A percentile compares a stretch with the other conserved stretches of the same genome.
Evolutionary conservation across 2,797 vertebrate species (phyloP).

Genomic region (Neomorphus geoffroyi): DNA sequence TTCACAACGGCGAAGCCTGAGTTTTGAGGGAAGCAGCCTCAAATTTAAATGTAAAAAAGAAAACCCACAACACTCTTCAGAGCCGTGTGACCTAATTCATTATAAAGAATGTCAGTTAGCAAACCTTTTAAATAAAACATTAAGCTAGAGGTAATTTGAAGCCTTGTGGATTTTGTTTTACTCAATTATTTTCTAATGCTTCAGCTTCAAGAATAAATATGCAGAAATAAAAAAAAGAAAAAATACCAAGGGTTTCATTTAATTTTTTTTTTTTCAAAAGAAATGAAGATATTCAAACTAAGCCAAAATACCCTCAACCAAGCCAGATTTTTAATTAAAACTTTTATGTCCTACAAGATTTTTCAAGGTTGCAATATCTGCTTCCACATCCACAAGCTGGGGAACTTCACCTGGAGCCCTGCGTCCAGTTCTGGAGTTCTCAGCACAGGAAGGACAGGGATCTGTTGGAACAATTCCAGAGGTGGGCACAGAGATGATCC

Average conservation of each 20-base stretch:
- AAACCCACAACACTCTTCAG: constrained; percentile 35
- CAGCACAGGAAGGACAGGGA: too few relatives aligned
- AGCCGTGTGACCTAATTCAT: constrained; percentile 61
- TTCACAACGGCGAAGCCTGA: background rate
- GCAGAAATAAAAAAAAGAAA: constrained; percentile 19
- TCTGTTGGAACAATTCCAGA: too few relatives aligned
- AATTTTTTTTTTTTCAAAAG: constrained; percentile 48
- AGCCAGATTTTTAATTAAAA: constrained; percentile 48
- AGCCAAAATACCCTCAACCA: constrained; percentile 35
- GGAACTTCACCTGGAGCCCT: too few relatives aligned
- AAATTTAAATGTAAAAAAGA: constrained; percentile 43
- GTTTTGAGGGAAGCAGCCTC: constrained; percentile 33
- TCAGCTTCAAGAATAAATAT: constrained; percentile 67
- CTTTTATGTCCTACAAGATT: constrained; percentile 27
- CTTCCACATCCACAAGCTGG: background rate
- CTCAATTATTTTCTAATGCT: constrained; percentile 71
- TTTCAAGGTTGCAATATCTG: constrained; percentile 48
- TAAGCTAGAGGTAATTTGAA: constrained; percentile 69
- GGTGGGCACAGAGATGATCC: too few relatives aligned
- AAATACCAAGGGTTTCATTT: constrained; percentile 35
- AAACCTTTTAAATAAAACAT: constrained; percentile 73
- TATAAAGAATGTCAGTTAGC: constrained; percentile 64
- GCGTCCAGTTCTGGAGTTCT: too few relatives aligned
- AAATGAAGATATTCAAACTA: constrained; percentile 46
- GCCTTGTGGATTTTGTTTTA: constrained; percentile 71